Evolutionary conservation across 2,888 invertebrate genomes (phyloP).

Genomic region (Agonopterix alstromeriana): DNA sequence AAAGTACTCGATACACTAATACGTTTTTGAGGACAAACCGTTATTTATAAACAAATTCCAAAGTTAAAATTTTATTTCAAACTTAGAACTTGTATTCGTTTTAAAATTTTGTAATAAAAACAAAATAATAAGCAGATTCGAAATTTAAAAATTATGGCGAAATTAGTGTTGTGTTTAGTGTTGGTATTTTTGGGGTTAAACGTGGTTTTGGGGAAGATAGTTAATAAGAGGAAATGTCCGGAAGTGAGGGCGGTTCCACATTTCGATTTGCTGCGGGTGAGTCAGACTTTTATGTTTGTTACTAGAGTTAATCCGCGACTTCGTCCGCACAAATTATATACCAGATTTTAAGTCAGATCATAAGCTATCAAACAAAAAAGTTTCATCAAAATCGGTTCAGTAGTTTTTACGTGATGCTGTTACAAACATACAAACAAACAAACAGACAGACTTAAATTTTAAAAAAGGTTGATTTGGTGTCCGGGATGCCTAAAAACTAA

Average conservation of each 20-base stretch:
- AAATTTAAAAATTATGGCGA: conserved; percentile 18
- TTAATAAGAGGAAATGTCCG: conserved; percentile 84
- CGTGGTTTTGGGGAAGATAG: conserved; percentile 39
- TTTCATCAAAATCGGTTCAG: too few relatives aligned
- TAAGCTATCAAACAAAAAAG: too few relatives aligned
- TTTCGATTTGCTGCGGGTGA: conserved; percentile 85
- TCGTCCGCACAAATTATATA: too few relatives aligned
- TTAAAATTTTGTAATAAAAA: background rate
- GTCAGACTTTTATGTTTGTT: conserved; percentile 8
- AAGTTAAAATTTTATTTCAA: background rate
- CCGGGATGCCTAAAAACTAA: too few relatives aligned
- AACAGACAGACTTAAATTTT: too few relatives aligned
- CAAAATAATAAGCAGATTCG: too few relatives aligned
- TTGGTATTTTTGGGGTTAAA: conserved; percentile 27
- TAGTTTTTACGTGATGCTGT: too few relatives aligned
- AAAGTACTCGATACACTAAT: conserved; percentile 41
- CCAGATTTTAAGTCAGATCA: too few relatives aligned
- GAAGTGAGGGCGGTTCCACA: conserved; percentile 87
- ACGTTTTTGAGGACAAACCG: conserved; percentile 26
- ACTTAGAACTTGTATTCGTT: background rate
- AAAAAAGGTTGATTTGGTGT: too few relatives aligned
- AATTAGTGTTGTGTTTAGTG: conserved; percentile 20
- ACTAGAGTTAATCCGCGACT: too few relatives aligned
- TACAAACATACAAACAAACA: too few relatives aligned
- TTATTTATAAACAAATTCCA: background rate